phyloP scores from a whole-genome alignment of 92 coral and sea anemone species.

The Nematostella vectensis region DNA sequence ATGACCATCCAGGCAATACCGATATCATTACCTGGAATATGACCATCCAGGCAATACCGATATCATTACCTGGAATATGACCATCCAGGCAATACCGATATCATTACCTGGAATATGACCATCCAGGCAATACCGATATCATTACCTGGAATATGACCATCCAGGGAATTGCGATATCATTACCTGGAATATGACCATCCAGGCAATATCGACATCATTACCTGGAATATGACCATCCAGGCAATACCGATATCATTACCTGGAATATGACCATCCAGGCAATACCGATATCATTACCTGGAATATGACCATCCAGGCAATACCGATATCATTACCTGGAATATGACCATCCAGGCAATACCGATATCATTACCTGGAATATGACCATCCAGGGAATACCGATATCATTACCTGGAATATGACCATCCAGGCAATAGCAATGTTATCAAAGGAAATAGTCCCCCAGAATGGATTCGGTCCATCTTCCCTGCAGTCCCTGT shows the following conservation, averaged over 20 bases:
- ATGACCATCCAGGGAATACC: slow-evolving; percentile 84
- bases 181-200: slow-evolving; percentile 97
- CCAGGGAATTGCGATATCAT: too few relatives aligned
- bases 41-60: slow-evolving; percentile 85
- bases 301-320: too few relatives aligned
- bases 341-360: slow-evolving; percentile 87
- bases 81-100: too few relatives aligned
- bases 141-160: slow-evolving; percentile 83
- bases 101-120: slow-evolving; percentile 96
- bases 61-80: slow-evolving; percentile 85
- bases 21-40: slow-evolving; percentile 99
- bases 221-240: too few relatives aligned
- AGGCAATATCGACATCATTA: slow-evolving; percentile 84
- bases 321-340: too few relatives aligned
- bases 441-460: slow-evolving; percentile 88
- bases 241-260: too few relatives aligned
- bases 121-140: slow-evolving; percentile 89
- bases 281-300: slow-evolving; percentile 84
- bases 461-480: slow-evolving; percentile 84
- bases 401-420: slow-evolving; percentile 96
- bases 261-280: slow-evolving; percentile 97
- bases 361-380: slow-evolving; percentile 89
- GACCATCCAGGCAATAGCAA: slow-evolving; percentile 88
- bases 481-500: slow-evolving; percentile 42
- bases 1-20: too few relatives aligned